Evolutionary conservation across 2,113 vertebrate species (phyloP).

Genomic region (Pterocles gutturalis): DNA sequence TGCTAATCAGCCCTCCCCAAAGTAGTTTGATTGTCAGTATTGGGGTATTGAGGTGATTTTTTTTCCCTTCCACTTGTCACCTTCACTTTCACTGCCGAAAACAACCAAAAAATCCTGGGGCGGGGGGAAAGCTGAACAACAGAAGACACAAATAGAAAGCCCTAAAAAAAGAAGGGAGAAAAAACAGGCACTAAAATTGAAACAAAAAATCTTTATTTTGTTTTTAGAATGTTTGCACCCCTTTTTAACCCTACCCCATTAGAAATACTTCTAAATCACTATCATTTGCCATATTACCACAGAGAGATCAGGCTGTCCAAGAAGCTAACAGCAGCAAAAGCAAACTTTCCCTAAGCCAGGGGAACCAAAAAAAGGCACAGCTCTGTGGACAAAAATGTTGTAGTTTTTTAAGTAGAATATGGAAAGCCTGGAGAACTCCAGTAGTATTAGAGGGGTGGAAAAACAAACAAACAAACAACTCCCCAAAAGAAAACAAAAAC

Average conservation of each 20-base stretch:
- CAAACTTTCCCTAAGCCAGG: background rate
- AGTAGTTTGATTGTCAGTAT: background rate
- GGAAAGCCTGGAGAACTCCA: background rate
- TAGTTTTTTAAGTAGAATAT: background rate
- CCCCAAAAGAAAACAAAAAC: too few relatives aligned
- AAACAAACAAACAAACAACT: background rate
- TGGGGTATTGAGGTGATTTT: too few relatives aligned
- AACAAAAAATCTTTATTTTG: background rate
- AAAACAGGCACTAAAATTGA: background rate
- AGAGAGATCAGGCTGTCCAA: background rate
- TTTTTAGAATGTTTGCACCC: background rate
- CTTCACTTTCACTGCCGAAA: background rate
- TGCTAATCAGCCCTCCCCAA: background rate
- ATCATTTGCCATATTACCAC: background rate
- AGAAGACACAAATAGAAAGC: background rate
- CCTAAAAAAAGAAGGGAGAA: background rate
- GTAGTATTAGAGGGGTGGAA: background rate
- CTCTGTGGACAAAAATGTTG: background rate
- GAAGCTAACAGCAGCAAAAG: background rate
- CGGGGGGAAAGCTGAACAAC: accelerated
- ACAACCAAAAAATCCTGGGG: background rate
- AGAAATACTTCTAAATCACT: background rate
- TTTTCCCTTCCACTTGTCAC: background rate
- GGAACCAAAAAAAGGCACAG: background rate
- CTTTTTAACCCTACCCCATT: background rate